Percentiles rank a stretch among this genome's conserved stretches.
Evolutionary conservation across 1,140 invertebrate genomes (phyloP).

Genomic region (Drusus annulatus): DNA sequence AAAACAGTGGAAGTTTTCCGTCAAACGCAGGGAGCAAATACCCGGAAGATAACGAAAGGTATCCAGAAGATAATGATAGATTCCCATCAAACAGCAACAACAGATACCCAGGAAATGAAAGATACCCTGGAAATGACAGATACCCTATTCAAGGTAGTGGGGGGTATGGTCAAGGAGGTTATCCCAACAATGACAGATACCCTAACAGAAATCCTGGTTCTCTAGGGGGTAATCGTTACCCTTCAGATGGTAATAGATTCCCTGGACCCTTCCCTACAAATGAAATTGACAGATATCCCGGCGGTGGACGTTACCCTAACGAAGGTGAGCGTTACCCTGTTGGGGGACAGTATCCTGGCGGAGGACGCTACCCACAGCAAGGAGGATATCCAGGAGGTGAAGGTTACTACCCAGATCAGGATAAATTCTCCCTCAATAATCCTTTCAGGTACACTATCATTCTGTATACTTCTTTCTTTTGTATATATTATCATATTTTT

Average conservation of each 20-base stretch:
- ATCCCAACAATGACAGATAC: constrained; percentile 25
- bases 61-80: constrained; percentile 23
- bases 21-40: neutral
- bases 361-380: constrained; percentile 36
- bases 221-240: neutral
- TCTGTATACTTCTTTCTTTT: constrained; percentile 1
- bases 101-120: constrained; percentile 11
- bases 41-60: neutral
- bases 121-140: neutral
- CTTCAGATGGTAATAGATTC: constrained; percentile 24
- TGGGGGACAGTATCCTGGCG: constrained; percentile 21
- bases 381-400: constrained; percentile 44
- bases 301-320: constrained; percentile 18
- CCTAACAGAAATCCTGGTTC: neutral
- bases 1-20: constrained; percentile 29
- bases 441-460: constrained; percentile 50
- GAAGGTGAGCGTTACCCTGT: constrained; percentile 2
- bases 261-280: constrained; percentile 32
- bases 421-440: constrained; percentile 52
- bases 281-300: neutral
- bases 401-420: constrained; percentile 49
- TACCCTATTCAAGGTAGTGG: constrained; percentile 7
- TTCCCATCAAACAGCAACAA: constrained; percentile 23
- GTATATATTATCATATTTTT: too few species aligned
- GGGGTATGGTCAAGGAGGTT: neutral